These are phyloP conservation scores for Lacerta agilis DNA, from an alignment of 2,797 vertebrate species.

Conservation along the genomic window DNA sequence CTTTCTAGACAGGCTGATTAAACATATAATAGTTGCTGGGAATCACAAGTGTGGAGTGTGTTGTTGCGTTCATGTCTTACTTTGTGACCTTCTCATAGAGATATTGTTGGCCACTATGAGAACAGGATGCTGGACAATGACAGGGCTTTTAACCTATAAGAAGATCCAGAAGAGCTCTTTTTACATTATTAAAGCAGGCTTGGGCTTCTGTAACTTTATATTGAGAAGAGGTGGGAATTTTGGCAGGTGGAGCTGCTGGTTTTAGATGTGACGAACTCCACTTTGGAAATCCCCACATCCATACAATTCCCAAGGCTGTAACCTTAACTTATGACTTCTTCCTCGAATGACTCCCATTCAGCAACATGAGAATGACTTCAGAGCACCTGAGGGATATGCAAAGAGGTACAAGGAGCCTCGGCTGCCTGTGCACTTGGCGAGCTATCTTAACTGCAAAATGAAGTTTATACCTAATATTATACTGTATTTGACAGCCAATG, in stretches of 20 bases:
- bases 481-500: no score
- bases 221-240: no score
- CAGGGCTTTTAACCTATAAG: no score
- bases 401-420: background rate
- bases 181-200: background rate
- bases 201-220: background rate
- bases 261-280: background rate
- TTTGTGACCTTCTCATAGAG: no score
- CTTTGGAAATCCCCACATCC: background rate
- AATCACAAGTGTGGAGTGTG: no score
- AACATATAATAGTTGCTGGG: no score
- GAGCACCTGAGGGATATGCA: background rate
- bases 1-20: background rate
- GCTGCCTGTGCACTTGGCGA: background rate
- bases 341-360: background rate
- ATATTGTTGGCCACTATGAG: no score
- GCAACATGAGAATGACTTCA: background rate
- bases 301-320: background rate
- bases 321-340: background rate
- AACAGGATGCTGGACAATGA: no score
- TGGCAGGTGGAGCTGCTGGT: background rate
- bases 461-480: no score
- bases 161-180: no score
- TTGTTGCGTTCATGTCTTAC: no score
- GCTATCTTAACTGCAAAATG: no score